Conservation (phyloP, 2,888 invertebrate genomes). For the Ormyrus labotus region DNA sequence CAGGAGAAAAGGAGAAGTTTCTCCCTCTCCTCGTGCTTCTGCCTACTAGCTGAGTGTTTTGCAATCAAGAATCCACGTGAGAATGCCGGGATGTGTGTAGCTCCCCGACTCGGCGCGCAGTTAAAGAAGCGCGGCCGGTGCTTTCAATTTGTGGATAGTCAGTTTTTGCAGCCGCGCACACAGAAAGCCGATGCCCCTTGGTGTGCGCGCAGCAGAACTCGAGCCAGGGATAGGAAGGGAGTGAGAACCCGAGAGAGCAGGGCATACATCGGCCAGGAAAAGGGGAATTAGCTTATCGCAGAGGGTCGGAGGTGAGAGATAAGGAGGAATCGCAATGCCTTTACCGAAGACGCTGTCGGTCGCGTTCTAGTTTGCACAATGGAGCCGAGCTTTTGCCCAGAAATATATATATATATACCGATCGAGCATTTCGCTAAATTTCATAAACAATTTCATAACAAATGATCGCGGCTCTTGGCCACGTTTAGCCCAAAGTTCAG, state of each 20-base stretch:
- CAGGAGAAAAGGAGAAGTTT: constrained; percentile 25
- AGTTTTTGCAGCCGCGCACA: constrained; percentile 65
- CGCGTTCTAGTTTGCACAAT: too few relatives aligned
- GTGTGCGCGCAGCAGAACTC: too few relatives aligned
- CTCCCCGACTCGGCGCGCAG: constrained; percentile 26
- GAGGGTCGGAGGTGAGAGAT: constrained; percentile 7
- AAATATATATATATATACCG: too few relatives aligned
- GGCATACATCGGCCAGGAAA: background rate
- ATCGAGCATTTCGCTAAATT: too few relatives aligned
- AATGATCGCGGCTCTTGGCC: too few relatives aligned
- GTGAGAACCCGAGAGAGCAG: constrained; percentile 34
- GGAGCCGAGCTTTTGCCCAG: too few relatives aligned
- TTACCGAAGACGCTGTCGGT: background rate
- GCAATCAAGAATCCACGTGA: constrained; percentile 69
- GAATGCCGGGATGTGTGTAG: constrained; percentile 63
- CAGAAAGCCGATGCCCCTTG: too few relatives aligned
- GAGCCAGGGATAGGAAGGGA: background rate
- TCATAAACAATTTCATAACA: too few relatives aligned
- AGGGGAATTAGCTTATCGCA: constrained; percentile 42
- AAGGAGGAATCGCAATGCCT: constrained; percentile 1
- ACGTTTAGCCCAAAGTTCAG: too few relatives aligned
- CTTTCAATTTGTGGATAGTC: constrained; percentile 70
- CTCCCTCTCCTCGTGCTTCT: background rate
- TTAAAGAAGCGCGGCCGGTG: constrained; percentile 62
- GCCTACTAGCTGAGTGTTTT: constrained; percentile 66